Evolutionary conservation across 2,888 invertebrate genomes (phyloP), one percentile per base, ranked within the genome.

Genomic region (Dichetophora obliterata): DNA sequence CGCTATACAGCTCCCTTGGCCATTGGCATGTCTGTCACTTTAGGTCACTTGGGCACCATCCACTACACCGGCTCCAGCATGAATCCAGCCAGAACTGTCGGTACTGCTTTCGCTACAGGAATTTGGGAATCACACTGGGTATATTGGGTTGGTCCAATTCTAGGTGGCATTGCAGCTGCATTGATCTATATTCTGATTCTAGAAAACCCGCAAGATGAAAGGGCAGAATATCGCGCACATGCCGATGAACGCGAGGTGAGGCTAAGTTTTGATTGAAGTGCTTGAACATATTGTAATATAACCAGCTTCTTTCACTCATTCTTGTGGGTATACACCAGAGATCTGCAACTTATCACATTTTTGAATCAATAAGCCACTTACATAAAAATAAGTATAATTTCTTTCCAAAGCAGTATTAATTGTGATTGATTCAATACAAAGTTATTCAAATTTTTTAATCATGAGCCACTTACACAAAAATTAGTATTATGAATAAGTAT

Each of bases 11-110:
- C 95, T 0, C 95, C 97, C 0, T 90, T 98, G 70, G 94, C 96
- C 76, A 97, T 98, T 84, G 98, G 98, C 0, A 91, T 98, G 82
- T 92, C 97, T 0, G 95, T 98, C 65, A 93, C 95, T 0, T 90
- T 96, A 78, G 95, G 96, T 6, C 97, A 98, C 88, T 90, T 97
- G 82, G 93, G 95, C 75, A 95, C 95, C 16, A 95, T 97, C 85
- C 93, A 94, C 90, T 93, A 92, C 85, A 97, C 97, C 11, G 96
- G 97, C 63, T 93, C 96, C 54, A 95, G 96, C 83, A 97, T 97
- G 97, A 97, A 97, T 90, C 96, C 97, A 0, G 97, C 97, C 0
- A 91, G 97, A 79, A 94, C 95, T 78, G 93, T 97, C 85, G 97
- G 97, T 77, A 95, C 96, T 0, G 95, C 97, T 2, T 92, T 96